These are phyloP conservation scores for Cnemophilus loriae DNA, from an alignment of 2,113 vertebrate species.

Conservation along the genomic window DNA sequence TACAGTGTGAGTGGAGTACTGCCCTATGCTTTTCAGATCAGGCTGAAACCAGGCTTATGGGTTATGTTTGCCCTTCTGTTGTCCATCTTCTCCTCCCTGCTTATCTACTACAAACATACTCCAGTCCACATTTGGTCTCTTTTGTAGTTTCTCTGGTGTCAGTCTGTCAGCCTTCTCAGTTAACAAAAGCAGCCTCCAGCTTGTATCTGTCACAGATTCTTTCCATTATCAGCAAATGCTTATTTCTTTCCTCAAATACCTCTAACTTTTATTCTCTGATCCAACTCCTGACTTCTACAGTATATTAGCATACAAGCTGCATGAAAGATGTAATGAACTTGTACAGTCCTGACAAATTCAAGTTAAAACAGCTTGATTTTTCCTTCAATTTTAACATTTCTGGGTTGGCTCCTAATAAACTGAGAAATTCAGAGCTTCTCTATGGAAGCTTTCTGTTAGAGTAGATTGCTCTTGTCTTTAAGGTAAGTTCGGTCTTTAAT, in stretches of 20 bases:
- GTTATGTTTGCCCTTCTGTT: neutral
- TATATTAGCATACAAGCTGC: neutral
- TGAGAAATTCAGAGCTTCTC: neutral
- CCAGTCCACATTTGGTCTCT: neutral
- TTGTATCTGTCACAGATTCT: neutral
- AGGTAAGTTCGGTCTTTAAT: neutral
- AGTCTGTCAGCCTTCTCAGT: neutral
- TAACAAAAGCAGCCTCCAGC: neutral
- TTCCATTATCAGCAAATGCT: neutral
- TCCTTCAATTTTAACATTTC: neutral
- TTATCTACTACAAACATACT: neutral
- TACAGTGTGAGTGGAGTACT: neutral
- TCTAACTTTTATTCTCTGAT: neutral
- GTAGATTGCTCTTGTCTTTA: neutral
- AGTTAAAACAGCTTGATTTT: neutral
- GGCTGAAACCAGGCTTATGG: neutral
- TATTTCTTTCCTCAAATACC: neutral
- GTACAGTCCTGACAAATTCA: neutral
- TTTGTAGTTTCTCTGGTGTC: neutral
- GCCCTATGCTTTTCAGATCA: neutral
- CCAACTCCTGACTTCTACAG: neutral
- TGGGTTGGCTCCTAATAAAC: neutral
- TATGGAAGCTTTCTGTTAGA: neutral
- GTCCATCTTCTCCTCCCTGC: neutral
- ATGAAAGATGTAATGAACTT: neutral